These are phyloP conservation scores for Heliangelus exortis DNA, from an alignment of 2,797 vertebrate genomes.

Conservation along the genomic window DNA sequence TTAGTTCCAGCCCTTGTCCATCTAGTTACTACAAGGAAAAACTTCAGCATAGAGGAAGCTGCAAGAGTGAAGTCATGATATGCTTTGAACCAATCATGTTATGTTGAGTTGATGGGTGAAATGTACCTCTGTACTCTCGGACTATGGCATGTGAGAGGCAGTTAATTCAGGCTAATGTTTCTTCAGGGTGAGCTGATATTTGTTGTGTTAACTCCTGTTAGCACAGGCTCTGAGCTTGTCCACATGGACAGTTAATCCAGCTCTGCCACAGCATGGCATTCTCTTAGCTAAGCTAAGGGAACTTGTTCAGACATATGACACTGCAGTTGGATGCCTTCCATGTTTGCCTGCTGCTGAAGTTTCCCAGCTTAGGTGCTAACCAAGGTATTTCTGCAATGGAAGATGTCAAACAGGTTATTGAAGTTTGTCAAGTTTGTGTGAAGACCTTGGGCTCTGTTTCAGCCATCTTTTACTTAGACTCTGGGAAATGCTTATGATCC, in stretches of 20 bases:
- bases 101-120: not conserved
- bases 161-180: not conserved
- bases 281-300: not conserved
- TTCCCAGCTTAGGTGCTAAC: not conserved
- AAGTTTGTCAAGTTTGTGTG: not conserved
- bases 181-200: not conserved
- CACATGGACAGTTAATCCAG: not conserved
- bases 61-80: not conserved
- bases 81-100: accelerated
- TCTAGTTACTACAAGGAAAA: not conserved
- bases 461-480: not conserved
- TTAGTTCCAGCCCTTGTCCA: not conserved
- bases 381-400: not conserved
- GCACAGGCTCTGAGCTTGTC: not conserved
- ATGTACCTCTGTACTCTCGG: accelerated
- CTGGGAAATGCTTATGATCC: not conserved
- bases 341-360: accelerated
- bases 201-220: not conserved
- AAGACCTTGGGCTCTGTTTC: not conserved
- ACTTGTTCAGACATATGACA: not conserved
- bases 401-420: constrained; percentile 2
- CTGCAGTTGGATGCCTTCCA: not conserved
- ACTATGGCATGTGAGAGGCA: not conserved
- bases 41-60: not conserved
- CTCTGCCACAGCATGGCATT: not conserved